These are phyloP conservation scores for Melitaea athalia DNA, from an alignment of 2,888 invertebrate species.

Conservation along the genomic window DNA sequence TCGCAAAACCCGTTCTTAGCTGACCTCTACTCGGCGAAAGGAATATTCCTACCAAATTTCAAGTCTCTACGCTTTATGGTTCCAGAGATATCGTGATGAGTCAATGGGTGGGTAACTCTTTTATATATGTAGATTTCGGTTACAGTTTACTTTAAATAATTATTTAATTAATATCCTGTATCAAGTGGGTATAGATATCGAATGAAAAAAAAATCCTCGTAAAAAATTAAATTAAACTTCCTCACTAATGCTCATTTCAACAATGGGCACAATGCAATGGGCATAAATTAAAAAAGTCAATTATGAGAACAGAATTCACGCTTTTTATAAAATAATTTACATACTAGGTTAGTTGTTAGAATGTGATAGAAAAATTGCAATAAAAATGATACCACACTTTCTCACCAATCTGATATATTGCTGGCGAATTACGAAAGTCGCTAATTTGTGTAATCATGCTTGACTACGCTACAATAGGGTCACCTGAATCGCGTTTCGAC, in stretches of 20 bases:
- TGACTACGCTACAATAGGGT: conserved; percentile 36
- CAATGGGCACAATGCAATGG: too few species aligned
- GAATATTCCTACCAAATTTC: too few species aligned
- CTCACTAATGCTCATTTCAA: not conserved
- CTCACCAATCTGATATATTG: conserved; percentile 29
- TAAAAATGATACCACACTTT: conserved; percentile 28
- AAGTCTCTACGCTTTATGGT: too few species aligned
- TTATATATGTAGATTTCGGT: too few species aligned
- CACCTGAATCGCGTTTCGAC: conserved; percentile 35
- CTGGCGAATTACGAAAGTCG: conserved; percentile 28
- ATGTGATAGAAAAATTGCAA: conserved; percentile 10
- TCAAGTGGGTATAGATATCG: not conserved
- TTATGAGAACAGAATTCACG: not conserved
- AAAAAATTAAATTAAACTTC: not conserved
- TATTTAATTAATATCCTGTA: not conserved
- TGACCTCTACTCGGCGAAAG: too few species aligned
- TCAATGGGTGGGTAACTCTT: too few species aligned
- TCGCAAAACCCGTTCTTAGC: too few species aligned
- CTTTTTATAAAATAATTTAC: not conserved
- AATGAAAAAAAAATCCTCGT: not conserved
- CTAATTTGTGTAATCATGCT: conserved; percentile 38
- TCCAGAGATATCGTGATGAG: too few species aligned
- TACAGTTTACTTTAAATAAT: too few species aligned
- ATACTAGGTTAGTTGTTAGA: not conserved
- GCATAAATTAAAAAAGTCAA: not conserved